Base-by-base conservation (phyloP, 2,797 vertebrate genomes). In the Austrolebias charrua region DNA sequence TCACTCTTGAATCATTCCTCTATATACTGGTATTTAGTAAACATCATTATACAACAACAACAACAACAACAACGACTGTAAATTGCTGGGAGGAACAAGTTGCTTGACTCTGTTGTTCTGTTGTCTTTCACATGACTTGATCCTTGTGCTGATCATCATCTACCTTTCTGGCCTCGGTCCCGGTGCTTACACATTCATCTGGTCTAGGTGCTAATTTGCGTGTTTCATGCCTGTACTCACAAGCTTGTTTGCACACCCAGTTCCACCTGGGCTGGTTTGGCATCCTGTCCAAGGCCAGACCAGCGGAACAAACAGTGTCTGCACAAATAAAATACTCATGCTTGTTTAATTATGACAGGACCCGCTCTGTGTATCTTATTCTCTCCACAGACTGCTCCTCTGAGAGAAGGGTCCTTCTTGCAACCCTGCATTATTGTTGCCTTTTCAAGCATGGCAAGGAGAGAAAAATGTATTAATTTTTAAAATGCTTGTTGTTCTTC, bases 221-320 rank as follows among this genome's bases (percentile, higher is more conserved):
- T 94, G 93, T 94, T 95, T 93, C 91, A 92, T 93, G 92, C 93
- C 92, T 94, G 92, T 93, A 89, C 93, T 96, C 94, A 95, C 93
- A 94, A 94, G 94, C 93, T 92, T 95, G 93, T 96, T 96, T 96
- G 94, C 94, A 95, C 92, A 93, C 94, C 90, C 92, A 78, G 91
- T 93, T 96, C 95, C 95, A 98, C 95, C 93, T 96, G 95, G 94
- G 94, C 94, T 92, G 96, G 95, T 95, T 95, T 90, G 94, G 95
- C 94, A 90, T 91, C 94, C 94, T 95, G 95, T 97, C 95, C 97
- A 94, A 95, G 94, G 92, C 90, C 91, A 94, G 94, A 93, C 94
- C 93, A 93, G 94, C 90, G 93, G 94, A 95, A 96, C 93, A 95
- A 95, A 93, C 95, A 94, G 86, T 88, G 93, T 94, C 90, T 80